Conservation (phyloP, 2,113 vertebrate species). For the Lepidothrix coronata region DNA sequence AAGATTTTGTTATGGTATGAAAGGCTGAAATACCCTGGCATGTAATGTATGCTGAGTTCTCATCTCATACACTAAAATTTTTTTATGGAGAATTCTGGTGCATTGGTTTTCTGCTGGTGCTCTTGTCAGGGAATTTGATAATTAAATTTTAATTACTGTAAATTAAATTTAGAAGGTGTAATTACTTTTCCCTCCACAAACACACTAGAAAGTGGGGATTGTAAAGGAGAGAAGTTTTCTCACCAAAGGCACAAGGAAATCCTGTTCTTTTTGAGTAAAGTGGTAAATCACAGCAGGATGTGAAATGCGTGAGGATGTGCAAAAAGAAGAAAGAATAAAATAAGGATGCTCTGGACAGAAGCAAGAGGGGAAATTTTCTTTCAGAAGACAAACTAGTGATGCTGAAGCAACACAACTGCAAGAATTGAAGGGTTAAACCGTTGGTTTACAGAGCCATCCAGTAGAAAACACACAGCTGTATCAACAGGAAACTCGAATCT, state of each 20-base stretch:
- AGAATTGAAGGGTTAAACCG: background rate
- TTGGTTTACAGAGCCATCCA: background rate
- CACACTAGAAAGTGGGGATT: background rate
- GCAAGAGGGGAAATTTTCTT: background rate
- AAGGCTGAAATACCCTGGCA: background rate
- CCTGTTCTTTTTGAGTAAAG: background rate
- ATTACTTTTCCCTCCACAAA: background rate
- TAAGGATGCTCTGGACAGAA: background rate
- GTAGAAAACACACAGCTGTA: conserved; percentile 43
- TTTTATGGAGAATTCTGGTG: background rate
- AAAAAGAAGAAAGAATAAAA: background rate
- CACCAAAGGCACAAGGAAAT: background rate
- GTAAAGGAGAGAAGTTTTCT: background rate
- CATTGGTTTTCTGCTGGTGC: background rate
- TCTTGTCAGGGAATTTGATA: background rate
- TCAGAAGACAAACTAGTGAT: background rate
- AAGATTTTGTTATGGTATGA: background rate
- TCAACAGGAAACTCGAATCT: conserved; percentile 32
- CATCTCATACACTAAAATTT: background rate
- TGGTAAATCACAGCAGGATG: background rate
- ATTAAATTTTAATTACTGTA: background rate
- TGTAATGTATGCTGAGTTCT: background rate
- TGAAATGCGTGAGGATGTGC: background rate
- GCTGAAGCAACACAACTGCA: background rate
- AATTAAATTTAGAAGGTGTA: background rate